Percentiles rank a stretch among this genome's conserved stretches.
phyloP scores from a whole-genome alignment of 1,140 invertebrate genomes.

The Grapholita molesta region DNA sequence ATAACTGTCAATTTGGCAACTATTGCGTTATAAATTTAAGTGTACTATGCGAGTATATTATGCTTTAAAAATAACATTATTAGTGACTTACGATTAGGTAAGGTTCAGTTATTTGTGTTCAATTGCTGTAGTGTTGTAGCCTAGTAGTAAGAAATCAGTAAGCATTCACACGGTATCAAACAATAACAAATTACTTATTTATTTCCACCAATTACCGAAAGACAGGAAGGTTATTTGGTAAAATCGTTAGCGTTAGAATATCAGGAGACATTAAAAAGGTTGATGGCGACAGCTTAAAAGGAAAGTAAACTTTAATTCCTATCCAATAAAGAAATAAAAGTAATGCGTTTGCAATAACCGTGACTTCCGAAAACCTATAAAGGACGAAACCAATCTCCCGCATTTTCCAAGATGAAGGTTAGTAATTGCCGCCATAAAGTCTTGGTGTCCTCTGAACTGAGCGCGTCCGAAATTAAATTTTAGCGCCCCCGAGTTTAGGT shows the following conservation, averaged over 20 bases:
- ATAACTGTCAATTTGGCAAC: too few relatives aligned
- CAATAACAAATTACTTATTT: too few relatives aligned
- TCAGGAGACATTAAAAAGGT: not conserved
- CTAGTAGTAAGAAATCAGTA: too few relatives aligned
- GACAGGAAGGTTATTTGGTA: too few relatives aligned
- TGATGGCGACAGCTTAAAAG: conserved; percentile 8
- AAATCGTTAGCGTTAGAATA: not conserved
- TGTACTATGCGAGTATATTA: too few relatives aligned
- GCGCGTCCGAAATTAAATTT: conserved; percentile 63
- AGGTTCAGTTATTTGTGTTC: too few relatives aligned
- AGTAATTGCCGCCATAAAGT: conserved; percentile 69
- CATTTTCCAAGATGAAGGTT: conserved; percentile 66
- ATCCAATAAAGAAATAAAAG: conserved; percentile 30
- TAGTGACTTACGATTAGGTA: too few relatives aligned
- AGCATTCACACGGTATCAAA: too few relatives aligned
- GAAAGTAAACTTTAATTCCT: conserved; percentile 16
- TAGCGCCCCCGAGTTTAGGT: conserved; percentile 59
- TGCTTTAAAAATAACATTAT: too few relatives aligned
- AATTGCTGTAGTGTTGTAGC: too few relatives aligned
- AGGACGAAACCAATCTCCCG: conserved; percentile 60
- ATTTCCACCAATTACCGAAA: too few relatives aligned
- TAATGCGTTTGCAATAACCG: conserved; percentile 39
- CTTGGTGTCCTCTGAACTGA: conserved; percentile 55
- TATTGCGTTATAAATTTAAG: too few relatives aligned
- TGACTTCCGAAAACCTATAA: conserved; percentile 54